Evolutionary conservation across 2,888 invertebrate species (phyloP).

Genomic region (Camponotus fellah): DNA sequence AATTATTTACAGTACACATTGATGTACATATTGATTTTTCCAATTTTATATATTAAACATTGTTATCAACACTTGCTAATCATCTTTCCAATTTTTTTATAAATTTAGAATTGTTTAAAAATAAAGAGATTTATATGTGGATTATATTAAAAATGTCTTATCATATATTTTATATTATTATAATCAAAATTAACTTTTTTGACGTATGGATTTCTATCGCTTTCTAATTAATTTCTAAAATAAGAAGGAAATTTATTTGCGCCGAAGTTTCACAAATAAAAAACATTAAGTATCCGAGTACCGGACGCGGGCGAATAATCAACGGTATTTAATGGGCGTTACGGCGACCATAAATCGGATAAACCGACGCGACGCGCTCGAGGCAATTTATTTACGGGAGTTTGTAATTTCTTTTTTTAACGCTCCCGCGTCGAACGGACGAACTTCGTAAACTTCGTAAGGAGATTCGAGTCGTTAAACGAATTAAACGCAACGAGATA

Average conservation of each 20-base stretch:
- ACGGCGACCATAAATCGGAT: conserved; percentile 36
- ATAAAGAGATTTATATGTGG: not conserved
- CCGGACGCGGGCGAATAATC: conserved; percentile 19
- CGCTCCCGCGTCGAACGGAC: not conserved
- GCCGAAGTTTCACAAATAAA: not conserved
- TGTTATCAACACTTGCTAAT: not conserved
- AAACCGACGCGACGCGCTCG: conserved; percentile 11
- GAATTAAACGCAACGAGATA: conserved; percentile 47
- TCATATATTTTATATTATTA: not conserved
- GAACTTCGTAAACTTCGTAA: conserved; percentile 44
- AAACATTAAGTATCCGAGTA: not conserved
- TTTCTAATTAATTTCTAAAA: not conserved
- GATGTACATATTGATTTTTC: not conserved
- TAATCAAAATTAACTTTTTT: not conserved
- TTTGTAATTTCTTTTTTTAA: conserved; percentile 21
- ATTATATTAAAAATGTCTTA: not conserved
- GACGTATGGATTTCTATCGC: not conserved
- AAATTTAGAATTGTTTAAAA: not conserved
- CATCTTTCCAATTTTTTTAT: not conserved
- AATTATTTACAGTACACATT: no score
- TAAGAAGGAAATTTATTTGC: not conserved
- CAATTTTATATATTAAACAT: not conserved
- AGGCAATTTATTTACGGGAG: conserved; percentile 45
- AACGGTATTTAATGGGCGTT: conserved; percentile 22
- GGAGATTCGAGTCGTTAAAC: conserved; percentile 35